These are phyloP conservation scores for Ammodytes marinus DNA, from an alignment of 2,113 vertebrate species.

Conservation along the genomic window DNA sequence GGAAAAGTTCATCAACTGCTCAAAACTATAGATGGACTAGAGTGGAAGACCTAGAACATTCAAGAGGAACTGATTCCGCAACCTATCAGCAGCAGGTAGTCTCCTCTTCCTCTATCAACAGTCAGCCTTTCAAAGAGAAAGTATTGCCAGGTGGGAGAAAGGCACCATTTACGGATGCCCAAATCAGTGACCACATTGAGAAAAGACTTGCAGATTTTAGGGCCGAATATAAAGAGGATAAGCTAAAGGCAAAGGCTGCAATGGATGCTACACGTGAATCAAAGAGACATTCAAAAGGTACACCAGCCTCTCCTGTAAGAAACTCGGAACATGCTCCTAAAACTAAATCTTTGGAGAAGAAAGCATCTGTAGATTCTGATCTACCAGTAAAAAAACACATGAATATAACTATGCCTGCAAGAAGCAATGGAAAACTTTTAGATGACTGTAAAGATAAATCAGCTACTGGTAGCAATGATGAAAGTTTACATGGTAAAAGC, in stretches of 20 bases:
- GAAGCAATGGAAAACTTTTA: background rate
- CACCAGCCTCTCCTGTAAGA: background rate
- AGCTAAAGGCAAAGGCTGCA: too few species aligned
- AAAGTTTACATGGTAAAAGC: background rate
- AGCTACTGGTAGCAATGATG: background rate
- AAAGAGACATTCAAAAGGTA: slow-evolving; percentile 43
- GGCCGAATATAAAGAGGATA: too few species aligned
- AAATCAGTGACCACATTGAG: background rate
- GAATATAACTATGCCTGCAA: background rate
- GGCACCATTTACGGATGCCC: background rate
- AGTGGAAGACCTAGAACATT: background rate
- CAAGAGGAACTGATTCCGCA: background rate
- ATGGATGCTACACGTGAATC: background rate
- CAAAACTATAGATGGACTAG: background rate
- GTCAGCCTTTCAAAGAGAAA: background rate
- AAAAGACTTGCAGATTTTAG: background rate
- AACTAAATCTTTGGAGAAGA: background rate
- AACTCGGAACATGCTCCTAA: background rate
- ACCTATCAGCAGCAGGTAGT: background rate
- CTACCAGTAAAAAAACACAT: slow-evolving; percentile 1
- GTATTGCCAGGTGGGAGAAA: background rate
- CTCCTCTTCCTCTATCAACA: background rate
- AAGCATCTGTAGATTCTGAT: slow-evolving; percentile 1
- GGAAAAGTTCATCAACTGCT: background rate
- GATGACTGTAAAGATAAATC: background rate